Evolutionary conservation across 1,140 invertebrate genomes (phyloP).

Genomic region (Saccostrea echinata): DNA sequence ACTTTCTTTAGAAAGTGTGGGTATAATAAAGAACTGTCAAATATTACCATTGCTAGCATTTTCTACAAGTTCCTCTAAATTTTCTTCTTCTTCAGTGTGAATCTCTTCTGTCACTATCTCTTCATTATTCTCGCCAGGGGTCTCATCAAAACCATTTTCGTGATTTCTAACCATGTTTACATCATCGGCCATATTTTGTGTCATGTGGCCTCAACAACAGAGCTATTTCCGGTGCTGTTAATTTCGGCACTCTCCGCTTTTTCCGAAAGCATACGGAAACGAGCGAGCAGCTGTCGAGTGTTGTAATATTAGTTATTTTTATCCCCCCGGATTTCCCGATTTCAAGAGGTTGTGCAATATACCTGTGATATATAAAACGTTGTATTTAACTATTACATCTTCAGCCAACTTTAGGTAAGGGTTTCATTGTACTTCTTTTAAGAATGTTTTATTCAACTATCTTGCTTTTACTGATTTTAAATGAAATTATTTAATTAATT

Average conservation of each 20-base stretch:
- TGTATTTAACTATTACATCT: not conserved
- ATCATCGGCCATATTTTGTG: conserved; percentile 41
- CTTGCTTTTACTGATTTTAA: too few relatives aligned
- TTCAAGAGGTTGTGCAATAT: conserved; percentile 29
- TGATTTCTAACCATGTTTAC: conserved; percentile 18
- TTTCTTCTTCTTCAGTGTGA: conserved; percentile 17
- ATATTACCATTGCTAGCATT: conserved; percentile 45
- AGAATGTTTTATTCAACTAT: too few relatives aligned
- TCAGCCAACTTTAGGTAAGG: conserved; percentile 11
- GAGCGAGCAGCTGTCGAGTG: not conserved
- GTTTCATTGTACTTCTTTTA: too few relatives aligned
- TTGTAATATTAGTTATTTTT: conserved; percentile 6
- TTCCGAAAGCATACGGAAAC: not conserved
- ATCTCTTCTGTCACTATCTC: not conserved
- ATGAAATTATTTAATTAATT: too few relatives aligned
- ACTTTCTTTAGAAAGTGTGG: too few relatives aligned
- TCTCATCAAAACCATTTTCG: conserved; percentile 33
- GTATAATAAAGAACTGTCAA: too few relatives aligned
- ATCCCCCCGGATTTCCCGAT: not conserved
- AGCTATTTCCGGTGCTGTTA: conserved; percentile 15
- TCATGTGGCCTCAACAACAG: conserved; percentile 40
- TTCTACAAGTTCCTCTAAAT: conserved; percentile 20
- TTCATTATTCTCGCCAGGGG: conserved; percentile 6
- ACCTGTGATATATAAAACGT: not conserved
- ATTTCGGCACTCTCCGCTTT: not conserved